Evolutionary conservation across 2,888 invertebrate species (phyloP).

Genomic region (Amphipoea oculea): DNA sequence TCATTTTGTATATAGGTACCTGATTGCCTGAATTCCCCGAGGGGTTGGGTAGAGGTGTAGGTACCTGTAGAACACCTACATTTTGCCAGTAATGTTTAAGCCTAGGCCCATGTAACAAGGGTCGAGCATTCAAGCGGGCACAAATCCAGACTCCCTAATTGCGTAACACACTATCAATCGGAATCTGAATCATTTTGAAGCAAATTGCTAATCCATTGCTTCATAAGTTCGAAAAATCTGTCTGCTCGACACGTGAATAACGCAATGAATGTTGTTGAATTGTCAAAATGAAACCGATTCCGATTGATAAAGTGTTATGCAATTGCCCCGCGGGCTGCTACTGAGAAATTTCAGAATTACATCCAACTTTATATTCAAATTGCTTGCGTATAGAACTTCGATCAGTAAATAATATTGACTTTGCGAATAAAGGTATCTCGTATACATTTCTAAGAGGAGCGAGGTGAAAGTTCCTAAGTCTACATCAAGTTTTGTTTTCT

Average conservation of each 20-base stretch:
- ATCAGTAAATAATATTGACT: constrained; percentile 46
- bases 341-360: neutral
- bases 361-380: constrained; percentile 25
- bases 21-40: neutral
- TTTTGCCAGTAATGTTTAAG: neutral
- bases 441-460: constrained; percentile 60
- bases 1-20: neutral
- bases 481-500: constrained; percentile 62
- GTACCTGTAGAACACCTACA: neutral
- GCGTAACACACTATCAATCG: too few relatives aligned
- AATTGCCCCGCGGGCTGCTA: neutral
- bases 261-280: too few relatives aligned
- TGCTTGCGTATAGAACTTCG: constrained; percentile 30
- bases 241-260: too few relatives aligned
- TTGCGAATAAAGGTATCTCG: constrained; percentile 27
- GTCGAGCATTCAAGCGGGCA: neutral
- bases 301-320: too few relatives aligned
- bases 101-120: neutral
- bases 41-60: neutral
- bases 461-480: constrained; percentile 62
- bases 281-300: too few relatives aligned
- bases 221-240: too few relatives aligned
- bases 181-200: too few relatives aligned
- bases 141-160: neutral
- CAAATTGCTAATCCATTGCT: too few relatives aligned